Percentiles rank a stretch among this genome's conserved stretches.
Evolutionary conservation across 2,113 vertebrate species (phyloP).

Genomic region (Halichoeres trimaculatus): DNA sequence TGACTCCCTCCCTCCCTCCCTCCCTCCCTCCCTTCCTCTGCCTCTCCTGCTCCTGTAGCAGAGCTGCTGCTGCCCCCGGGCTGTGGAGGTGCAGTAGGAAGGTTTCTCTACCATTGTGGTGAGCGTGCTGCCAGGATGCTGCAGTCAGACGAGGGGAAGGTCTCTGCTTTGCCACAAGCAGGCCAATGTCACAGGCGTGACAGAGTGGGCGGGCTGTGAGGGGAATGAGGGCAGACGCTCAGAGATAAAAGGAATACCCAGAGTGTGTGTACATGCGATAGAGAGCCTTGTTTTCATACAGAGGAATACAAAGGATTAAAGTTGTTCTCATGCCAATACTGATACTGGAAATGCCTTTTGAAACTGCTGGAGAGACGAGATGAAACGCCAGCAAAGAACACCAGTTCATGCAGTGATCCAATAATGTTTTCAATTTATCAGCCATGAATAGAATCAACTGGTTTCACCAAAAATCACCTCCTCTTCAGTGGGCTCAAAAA

Average conservation of each 20-base stretch:
- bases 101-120: constrained; percentile 53
- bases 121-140: constrained; percentile 58
- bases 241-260: constrained; percentile 24
- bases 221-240: constrained; percentile 57
- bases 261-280: constrained; percentile 25
- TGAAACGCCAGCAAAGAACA: not conserved
- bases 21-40: constrained; percentile 20
- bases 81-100: constrained; percentile 69
- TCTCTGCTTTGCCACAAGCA: constrained; percentile 63
- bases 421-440: not conserved
- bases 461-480: not conserved
- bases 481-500: not conserved
- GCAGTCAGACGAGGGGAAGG: constrained; percentile 62
- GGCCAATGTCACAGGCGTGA: constrained; percentile 59
- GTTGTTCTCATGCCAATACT: not conserved
- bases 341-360: not conserved
- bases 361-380: not conserved
- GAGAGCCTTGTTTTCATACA: constrained; percentile 11
- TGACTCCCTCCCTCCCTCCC: constrained; percentile 34
- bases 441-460: not conserved
- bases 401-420: too few relatives aligned
- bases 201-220: constrained; percentile 48
- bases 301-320: not conserved
- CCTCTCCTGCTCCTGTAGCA: constrained; percentile 58
- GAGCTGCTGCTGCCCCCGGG: constrained; percentile 60